Evolutionary conservation across 2,888 invertebrate genomes (phyloP), one percentile per base, ranked within the genome.

Genomic region (Drosophila greeni): DNA sequence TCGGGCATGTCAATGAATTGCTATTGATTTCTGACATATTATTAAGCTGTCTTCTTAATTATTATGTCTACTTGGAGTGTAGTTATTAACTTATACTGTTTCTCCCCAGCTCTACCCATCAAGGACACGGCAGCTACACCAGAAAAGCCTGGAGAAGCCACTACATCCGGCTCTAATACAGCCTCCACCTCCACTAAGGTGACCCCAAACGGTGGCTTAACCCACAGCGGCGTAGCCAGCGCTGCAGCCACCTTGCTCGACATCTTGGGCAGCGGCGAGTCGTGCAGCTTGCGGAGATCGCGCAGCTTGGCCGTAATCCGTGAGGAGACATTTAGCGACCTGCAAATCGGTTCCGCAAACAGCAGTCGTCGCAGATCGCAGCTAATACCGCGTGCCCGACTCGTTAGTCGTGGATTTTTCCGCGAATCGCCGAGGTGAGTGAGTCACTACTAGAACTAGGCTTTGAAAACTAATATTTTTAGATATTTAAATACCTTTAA

Each of bases 311-410:
- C 94, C 70, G 93, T 94, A 66, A 93, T 94, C 86, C 91, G 94
- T 86, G 95, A 95, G 87, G 94, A 94, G 88, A 92, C 94, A 43
- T 93, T 92, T 88, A 92, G 92, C 81, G 93, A 92, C 85, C 91
- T 93, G 82, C 92, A 92, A 87, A 91, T 92, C 82, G 91, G 91
- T 76, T 90, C 91, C 75, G 91, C 92, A 86, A 91, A 92, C 72
- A 91, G 91, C 79, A 91, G 90, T 82, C 91, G 93, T 85, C 90
- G 94, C 73, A 91, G 94, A 79, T 93, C 93, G 53, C 95, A 95
- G 88, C 90, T 95, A 61, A 95, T 95, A 89, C 95, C 95, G 64
- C 91, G 95, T 81, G 94, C 94, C 52, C 94, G 93, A 86, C 90
- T 95, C 72, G 94, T 94, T 83, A 94, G 94, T 89, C 92, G 93